A percentile compares a stretch with the other conserved stretches of the same genome.
Evolutionary conservation across 2,113 vertebrate genomes (phyloP).

Genomic region (Eudyptes chrysolophus): DNA sequence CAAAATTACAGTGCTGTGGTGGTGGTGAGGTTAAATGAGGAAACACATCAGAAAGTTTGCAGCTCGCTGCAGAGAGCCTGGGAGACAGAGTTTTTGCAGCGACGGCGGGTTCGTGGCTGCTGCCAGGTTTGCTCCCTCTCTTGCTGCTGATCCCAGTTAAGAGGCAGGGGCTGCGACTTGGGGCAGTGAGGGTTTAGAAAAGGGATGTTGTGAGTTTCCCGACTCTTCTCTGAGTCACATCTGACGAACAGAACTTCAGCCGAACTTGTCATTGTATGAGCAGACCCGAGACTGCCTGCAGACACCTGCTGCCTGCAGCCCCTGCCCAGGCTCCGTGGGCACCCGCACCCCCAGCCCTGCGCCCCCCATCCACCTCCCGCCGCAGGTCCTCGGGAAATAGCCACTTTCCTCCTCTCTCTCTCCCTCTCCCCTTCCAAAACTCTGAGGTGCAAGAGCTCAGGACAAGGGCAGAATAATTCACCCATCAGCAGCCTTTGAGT

Average conservation of each 20-base stretch:
- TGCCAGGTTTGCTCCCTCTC: neutral
- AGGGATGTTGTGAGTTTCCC: neutral
- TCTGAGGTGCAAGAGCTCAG: neutral
- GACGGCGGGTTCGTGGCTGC: neutral
- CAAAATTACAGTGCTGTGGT: neutral
- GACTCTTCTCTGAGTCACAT: neutral
- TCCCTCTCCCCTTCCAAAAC: neutral
- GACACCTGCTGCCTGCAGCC: constrained; percentile 31
- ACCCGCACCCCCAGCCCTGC: neutral
- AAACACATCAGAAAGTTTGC: neutral
- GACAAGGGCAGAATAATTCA: neutral
- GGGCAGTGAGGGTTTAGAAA: neutral
- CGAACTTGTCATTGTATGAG: neutral
- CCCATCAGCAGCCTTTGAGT: constrained; percentile 2
- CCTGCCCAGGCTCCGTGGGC: neutral
- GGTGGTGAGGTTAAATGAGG: neutral
- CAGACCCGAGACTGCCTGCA: neutral
- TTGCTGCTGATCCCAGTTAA: neutral
- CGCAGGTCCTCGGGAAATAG: neutral
- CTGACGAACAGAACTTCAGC: neutral
- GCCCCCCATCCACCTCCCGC: neutral
- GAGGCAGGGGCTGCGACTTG: neutral
- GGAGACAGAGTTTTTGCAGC: neutral
- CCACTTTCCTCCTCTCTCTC: neutral
- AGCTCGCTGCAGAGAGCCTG: neutral